Evolutionary conservation across 2,113 vertebrate genomes (phyloP), one percentile per base, ranked within the genome.

Genomic region (Gila orcuttii): DNA sequence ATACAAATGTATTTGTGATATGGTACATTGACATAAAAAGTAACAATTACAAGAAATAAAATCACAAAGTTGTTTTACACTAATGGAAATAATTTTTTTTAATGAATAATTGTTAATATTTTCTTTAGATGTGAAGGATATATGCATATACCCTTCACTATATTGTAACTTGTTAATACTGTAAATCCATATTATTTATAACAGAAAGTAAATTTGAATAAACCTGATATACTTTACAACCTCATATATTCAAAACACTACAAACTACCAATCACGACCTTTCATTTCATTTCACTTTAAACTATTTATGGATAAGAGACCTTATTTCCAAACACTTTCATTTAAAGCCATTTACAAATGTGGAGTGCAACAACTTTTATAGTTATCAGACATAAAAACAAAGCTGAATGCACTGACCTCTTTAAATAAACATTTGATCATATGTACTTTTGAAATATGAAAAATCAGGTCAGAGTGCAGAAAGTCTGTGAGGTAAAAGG

Each of bases 401-500:
- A 47, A 74, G 45, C 60, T 6, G 52, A 85, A 57, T 68, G 45
- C 73, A 76, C n/a, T 60, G 73, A 79, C 68, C 73, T 73, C 64
- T 73, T 64, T 68, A 68, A 31, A 23, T 19, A 83, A 31, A 79
- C 86, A 79, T 87, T 76, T 74, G 39, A 75, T 74, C 66, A 33
- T 23, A 28, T 79, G 25, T 73, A 52, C 60, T 69, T 71, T 78
- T 73, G 78, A 85, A 88, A 78, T 77, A 55, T 55, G n/a, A 66
- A 86, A 80, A 83, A 87, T 42, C 85, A 85, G 88, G 82, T 74
- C 77, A n/a, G 33, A 78, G 79, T 71, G 36, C 64, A 47, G 4
- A 74, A 33, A 78, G 33, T 85, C 1, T 21, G 52, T 86, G 69
- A 42, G 52, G 78, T 57, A 57, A 83, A 66, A 47, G 66, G 33